Conservation (phyloP, 1,140 invertebrate genomes). For the Neodiprion virginianus region DNA sequence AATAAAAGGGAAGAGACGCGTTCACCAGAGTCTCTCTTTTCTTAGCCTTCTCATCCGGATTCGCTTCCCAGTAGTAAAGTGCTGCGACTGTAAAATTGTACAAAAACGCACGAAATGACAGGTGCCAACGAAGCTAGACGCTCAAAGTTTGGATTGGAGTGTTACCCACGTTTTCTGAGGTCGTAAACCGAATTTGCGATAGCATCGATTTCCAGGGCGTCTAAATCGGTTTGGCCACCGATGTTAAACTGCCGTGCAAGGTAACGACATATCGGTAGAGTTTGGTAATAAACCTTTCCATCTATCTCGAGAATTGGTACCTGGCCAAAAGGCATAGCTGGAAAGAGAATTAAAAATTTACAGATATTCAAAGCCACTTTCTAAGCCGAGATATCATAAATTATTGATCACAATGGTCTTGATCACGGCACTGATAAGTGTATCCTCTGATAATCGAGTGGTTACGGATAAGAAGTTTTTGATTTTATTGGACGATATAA, state of each 20-base stretch:
- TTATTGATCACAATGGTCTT: not conserved
- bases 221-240: constrained; percentile 59
- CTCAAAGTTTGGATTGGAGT: constrained; percentile 12
- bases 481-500: too few relatives aligned
- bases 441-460: constrained; percentile 8
- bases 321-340: constrained; percentile 64
- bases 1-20: constrained; percentile 48
- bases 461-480: not conserved
- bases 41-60: constrained; percentile 43
- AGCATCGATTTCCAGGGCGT: constrained; percentile 52
- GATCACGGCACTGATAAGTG: not conserved
- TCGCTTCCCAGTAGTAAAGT: constrained; percentile 42
- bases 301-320: constrained; percentile 66
- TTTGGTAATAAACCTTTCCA: constrained; percentile 61
- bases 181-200: constrained; percentile 47
- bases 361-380: not conserved
- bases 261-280: constrained; percentile 64
- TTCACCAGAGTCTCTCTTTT: constrained; percentile 42
- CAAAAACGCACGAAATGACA: not conserved
- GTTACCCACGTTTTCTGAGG: constrained; percentile 46
- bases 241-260: constrained; percentile 62
- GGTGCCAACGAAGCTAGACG: not conserved
- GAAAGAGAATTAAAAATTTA: constrained; percentile 13
- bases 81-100: constrained; percentile 30
- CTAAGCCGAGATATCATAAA: not conserved